Evolutionary conservation across 2,888 invertebrate species (phyloP).

Genomic region (Cactoblastis cactorum): DNA sequence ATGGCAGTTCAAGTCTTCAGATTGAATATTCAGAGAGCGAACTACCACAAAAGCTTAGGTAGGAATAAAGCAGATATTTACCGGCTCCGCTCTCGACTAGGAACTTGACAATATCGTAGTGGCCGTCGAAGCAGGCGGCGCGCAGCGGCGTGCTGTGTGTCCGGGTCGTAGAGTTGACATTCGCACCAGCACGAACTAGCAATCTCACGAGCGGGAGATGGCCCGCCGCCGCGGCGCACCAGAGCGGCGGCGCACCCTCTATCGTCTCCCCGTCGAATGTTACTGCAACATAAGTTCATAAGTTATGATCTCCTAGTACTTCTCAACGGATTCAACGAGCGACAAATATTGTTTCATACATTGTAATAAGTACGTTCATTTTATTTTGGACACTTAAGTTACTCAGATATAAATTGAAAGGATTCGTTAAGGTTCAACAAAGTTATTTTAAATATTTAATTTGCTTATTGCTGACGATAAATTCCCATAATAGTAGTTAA

Average conservation of each 20-base stretch:
- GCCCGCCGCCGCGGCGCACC: slow-evolving; percentile 99
- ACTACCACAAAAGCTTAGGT: too few relatives aligned
- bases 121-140: slow-evolving; percentile 98
- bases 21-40: too few relatives aligned
- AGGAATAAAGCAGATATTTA: slow-evolving; percentile 46
- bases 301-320: not conserved
- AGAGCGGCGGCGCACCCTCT: slow-evolving; percentile 96
- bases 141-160: slow-evolving; percentile 97
- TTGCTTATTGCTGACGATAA: too few relatives aligned
- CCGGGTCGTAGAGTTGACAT: slow-evolving; percentile 95
- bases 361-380: not conserved
- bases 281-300: slow-evolving; percentile 73
- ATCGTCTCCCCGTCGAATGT: slow-evolving; percentile 98
- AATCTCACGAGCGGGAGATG: slow-evolving; percentile 92
- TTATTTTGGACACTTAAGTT: not conserved
- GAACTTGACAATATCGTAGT: slow-evolving; percentile 95
- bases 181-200: slow-evolving; percentile 90
- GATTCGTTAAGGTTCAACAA: too few relatives aligned
- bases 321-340: not conserved
- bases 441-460: too few relatives aligned
- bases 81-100: slow-evolving; percentile 94
- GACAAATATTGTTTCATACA: not conserved
- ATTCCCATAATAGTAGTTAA: too few relatives aligned
- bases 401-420: too few relatives aligned
- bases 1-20: too few relatives aligned